Evolutionary conservation across 2,888 invertebrate species (phyloP), one percentile per base, ranked within the genome.

Genomic region (Drosophila monieri): DNA sequence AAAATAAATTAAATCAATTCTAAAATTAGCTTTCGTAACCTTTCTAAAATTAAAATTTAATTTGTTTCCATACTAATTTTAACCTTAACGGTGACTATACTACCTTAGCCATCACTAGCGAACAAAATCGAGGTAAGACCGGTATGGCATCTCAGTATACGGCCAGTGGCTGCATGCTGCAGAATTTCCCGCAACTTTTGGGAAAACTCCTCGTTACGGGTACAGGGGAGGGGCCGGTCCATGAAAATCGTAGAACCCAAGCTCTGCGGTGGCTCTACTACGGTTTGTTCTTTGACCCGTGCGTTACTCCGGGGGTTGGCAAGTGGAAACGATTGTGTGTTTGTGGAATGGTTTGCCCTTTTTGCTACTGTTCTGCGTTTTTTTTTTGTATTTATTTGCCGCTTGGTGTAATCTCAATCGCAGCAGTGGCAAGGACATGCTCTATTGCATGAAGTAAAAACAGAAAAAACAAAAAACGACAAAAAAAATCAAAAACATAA

Each of bases 271-370:
- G 54, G 25, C 64, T 47, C 47, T 73, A 27, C 58, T 32, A 60
- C 73, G 57, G 65, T 44, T 68, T 66, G 59, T 27, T 41, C 68
- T 65, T 62, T 30, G 61, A 80, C 44, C 58, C 43, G 44, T 65
- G 44, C 54, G 43, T 43, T 60, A 48, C 61, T 41, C 49, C 46
- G 53, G 15, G 51, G 54, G 46, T 60, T 53, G 73, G 55, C 48
- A 70, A 70, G 78, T 73, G 85, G 68, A 70, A 80, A 61, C 83
- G 67, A 70, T 79, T 87, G 66, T 85, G 70, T 64, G 59, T 27
- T 30, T 21, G 68, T 60, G 59, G 73, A 76, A 61, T 66, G 68
- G 46, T 8, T 48, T 23, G 32, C 14, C 9, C 10, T 14, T 27
- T 65, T 62, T 21, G 43, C 48, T 35, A 35, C 35, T 6, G n/a